Conservation (phyloP, 2,113 vertebrate genomes). For the Thamnophis sirtalis region DNA sequence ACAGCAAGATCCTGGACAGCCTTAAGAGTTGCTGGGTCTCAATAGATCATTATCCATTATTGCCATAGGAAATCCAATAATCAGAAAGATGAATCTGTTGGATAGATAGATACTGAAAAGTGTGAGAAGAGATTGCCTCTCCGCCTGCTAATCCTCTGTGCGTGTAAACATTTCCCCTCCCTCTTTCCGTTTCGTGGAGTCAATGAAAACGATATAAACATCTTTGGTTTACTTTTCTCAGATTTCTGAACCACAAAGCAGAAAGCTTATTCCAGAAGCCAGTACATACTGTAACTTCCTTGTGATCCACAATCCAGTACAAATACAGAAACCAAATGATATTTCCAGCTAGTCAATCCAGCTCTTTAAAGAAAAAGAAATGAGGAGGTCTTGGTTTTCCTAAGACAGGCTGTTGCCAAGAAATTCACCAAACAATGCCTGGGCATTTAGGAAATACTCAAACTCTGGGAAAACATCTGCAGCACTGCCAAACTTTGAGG, state of each 20-base stretch:
- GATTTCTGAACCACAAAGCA: conserved; percentile 36
- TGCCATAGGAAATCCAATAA: neutral
- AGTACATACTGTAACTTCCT: conserved; percentile 52
- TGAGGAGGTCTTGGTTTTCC: conserved; percentile 49
- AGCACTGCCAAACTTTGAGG: conserved; percentile 46
- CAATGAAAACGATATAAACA: conserved; percentile 58
- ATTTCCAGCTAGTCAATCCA: conserved; percentile 70
- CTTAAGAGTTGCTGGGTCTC: neutral
- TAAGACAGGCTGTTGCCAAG: conserved; percentile 61
- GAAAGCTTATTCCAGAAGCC: conserved; percentile 30
- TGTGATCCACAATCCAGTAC: conserved; percentile 66
- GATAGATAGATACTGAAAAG: conserved; percentile 41
- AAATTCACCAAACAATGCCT: conserved; percentile 59
- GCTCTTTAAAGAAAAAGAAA: conserved; percentile 66
- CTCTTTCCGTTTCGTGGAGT: conserved; percentile 41
- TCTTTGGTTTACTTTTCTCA: conserved; percentile 42
- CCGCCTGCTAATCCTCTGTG: conserved; percentile 41
- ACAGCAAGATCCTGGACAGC: neutral
- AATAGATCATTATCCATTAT: neutral
- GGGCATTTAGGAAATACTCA: conserved; percentile 29
- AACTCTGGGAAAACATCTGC: conserved; percentile 30
- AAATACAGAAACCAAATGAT: conserved; percentile 68
- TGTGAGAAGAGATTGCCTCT: conserved; percentile 44
- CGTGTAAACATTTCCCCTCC: conserved; percentile 53
- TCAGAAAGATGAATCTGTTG: neutral